Percentiles rank a stretch among this genome's conserved stretches.
phyloP scores from a whole-genome alignment of 2,888 invertebrate species.

The Hirtodrosophila duncani region DNA sequence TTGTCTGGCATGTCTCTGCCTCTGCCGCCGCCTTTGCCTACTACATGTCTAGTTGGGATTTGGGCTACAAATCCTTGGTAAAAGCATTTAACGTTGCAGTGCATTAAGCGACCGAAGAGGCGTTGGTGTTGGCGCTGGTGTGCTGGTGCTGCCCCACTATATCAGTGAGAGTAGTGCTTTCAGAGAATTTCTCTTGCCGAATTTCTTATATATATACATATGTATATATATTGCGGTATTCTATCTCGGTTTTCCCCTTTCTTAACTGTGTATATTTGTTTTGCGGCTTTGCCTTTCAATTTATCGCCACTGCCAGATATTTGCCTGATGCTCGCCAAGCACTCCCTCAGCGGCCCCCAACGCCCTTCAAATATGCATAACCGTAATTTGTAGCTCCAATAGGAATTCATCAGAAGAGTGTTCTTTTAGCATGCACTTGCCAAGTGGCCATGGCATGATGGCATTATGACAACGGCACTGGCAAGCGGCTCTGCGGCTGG shows the following conservation, averaged over 20 bases:
- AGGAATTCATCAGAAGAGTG: conserved; percentile 60
- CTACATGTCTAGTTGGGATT: conserved; percentile 44
- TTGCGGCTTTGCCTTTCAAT: conserved; percentile 63
- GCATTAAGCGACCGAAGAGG: conserved; percentile 58
- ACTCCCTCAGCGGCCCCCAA: neutral
- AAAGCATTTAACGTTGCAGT: conserved; percentile 74
- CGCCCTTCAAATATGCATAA: conserved; percentile 45
- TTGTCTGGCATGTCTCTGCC: conserved; percentile 31
- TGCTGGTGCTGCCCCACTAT: too few species aligned
- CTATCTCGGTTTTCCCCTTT: neutral
- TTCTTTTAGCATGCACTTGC: conserved; percentile 1
- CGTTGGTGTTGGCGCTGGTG: neutral
- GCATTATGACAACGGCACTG: neutral
- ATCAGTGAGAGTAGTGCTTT: too few species aligned
- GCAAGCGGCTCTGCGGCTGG: conserved; percentile 54
- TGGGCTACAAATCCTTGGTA: conserved; percentile 66
- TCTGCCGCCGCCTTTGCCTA: conserved; percentile 13
- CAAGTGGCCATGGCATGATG: conserved; percentile 2
- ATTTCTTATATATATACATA: too few species aligned
- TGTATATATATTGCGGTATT: too few species aligned
- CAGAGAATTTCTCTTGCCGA: conserved; percentile 17
- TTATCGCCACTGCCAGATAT: conserved; percentile 67
- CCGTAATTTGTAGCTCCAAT: conserved; percentile 65
- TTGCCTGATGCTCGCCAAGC: conserved; percentile 32
- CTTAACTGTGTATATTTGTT: conserved; percentile 48